These are phyloP conservation scores for Penaeus monodon DNA, from an alignment of 2,888 invertebrate genomes.

Conservation along the genomic window DNA sequence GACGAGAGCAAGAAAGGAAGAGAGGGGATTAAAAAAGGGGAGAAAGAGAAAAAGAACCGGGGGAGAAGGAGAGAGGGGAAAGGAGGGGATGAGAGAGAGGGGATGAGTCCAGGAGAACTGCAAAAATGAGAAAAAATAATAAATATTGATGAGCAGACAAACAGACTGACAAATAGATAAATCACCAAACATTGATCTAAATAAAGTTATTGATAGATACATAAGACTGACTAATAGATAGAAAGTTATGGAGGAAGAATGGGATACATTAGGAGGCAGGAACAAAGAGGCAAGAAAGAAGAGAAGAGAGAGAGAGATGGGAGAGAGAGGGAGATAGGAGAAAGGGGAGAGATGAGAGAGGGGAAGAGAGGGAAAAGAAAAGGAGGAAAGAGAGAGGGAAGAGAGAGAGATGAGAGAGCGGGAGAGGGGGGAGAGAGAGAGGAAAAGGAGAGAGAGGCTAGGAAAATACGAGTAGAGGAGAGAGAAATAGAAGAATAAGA, in stretches of 20 bases:
- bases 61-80: no score
- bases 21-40: no score
- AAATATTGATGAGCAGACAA: not conserved
- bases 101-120: not conserved
- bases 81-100: no score
- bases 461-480: no score
- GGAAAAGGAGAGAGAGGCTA: no score
- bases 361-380: no score
- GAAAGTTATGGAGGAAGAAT: not conserved
- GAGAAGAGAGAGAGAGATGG: not conserved
- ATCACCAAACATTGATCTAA: not conserved
- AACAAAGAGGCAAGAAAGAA: not conserved
- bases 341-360: not conserved
- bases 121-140: not conserved
- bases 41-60: not conserved
- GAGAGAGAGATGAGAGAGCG: no score
- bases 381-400: no score
- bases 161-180: not conserved
- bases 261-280: not conserved
- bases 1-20: not conserved
- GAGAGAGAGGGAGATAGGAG: slow-evolving; percentile 1
- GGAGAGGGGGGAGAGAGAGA: no score
- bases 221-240: not conserved
- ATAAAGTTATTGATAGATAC: not conserved
- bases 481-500: no score